Base-by-base conservation (phyloP, 2,888 invertebrate genomes). In the Lithophane ornitopus region DNA sequence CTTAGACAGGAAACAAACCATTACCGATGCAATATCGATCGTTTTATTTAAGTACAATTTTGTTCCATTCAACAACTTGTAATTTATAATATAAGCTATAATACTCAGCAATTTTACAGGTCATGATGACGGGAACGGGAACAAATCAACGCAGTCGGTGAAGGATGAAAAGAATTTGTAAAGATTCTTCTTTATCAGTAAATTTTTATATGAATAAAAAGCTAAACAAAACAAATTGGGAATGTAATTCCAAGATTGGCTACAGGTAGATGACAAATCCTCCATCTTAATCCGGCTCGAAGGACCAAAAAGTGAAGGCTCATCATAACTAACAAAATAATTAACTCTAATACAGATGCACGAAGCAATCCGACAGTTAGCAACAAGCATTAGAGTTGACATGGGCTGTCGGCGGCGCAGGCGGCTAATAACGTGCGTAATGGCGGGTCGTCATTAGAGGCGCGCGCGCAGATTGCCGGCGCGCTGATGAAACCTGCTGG, bases 391-490 rank as follows among this genome's bases (percentile, higher is more conserved):
- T 81, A 80, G 86, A 89, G 89, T 90, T 91, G 89, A 89, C 91
- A 90, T 86, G 88, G 86, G 87, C 88, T 86, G 88, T 88, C 89
- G 89, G 90, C 88, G 89, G 87, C 87, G 89, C 80, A 81, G 82
- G 77, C 83, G 70, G 90, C 92, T 95, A 94, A 95, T 95, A 94
- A 93, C 92, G 93, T 92, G 91, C 92, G 94, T 94, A 94, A 95
- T 94, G 94, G 91, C 89, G 84, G 88, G 84, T 82, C 90, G 92
- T 92, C 93, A 94, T 95, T 94, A 94, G 77, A 87, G 87, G 92
- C 92, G 94, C 94, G 92, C 91, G 94, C 94, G 94, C 94, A 94
- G 93, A 95, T 95, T 94, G 92, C 93, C 91, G 91, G 90, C 85
- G 89, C 89, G 91, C 92, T 94, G 94, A 94, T 94, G 95, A 94